A percentile compares a stretch with the other conserved stretches of the same genome.
Evolutionary conservation across 2,888 invertebrate genomes (phyloP).

Genomic region (Apotomis turbidana): DNA sequence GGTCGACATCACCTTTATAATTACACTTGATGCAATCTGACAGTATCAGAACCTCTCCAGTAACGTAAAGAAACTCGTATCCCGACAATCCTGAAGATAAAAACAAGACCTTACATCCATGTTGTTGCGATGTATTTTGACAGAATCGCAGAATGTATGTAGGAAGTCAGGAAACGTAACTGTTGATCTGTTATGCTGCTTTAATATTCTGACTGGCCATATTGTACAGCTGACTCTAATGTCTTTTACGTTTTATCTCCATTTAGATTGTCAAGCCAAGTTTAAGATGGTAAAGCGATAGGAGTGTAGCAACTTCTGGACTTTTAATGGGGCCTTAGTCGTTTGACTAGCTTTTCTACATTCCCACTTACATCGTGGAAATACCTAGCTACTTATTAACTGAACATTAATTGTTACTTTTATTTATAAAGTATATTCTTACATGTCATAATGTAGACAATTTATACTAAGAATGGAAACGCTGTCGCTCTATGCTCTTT

Average conservation of each 20-base stretch:
- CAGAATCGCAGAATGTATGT: neutral
- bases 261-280: constrained; percentile 25
- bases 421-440: neutral
- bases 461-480: neutral
- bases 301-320: constrained; percentile 10
- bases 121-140: neutral
- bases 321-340: neutral
- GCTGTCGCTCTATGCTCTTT: neutral
- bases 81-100: neutral
- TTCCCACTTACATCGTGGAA: neutral
- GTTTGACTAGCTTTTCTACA: constrained; percentile 9
- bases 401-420: neutral
- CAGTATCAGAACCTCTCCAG: constrained; percentile 25
- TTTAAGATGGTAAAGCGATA: constrained; percentile 24
- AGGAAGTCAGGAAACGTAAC: constrained; percentile 2
- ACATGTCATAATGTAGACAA: neutral
- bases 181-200: constrained; percentile 8
- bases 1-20: constrained; percentile 20
- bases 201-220: constrained; percentile 16
- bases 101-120: constrained; percentile 1
- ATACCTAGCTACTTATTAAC: neutral
- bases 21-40: constrained; percentile 33
- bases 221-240: constrained; percentile 19
- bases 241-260: constrained; percentile 15
- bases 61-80: neutral